Conservation (phyloP, 2,797 vertebrate species). For the Distichodus sexfasciatus region DNA sequence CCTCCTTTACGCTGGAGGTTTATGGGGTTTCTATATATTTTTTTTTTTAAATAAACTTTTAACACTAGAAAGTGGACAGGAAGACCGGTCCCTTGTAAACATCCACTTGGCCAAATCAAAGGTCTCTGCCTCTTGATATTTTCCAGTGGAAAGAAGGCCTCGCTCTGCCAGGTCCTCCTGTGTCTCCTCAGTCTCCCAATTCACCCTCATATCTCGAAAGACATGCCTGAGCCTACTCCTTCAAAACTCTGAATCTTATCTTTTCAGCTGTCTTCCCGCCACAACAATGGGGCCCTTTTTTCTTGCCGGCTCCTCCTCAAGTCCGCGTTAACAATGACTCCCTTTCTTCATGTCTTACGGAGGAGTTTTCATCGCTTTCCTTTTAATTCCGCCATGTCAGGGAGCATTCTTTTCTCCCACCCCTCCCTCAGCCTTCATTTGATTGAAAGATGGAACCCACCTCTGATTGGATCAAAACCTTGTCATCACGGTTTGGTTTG, state of each 20-base stretch:
- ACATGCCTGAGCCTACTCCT: conserved; percentile 53
- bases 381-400: conserved; percentile 48
- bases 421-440: conserved; percentile 24
- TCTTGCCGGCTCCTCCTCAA: conserved; percentile 32
- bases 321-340: conserved; percentile 49
- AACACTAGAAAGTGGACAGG: conserved; percentile 16
- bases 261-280: conserved; percentile 59
- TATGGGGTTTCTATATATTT: conserved; percentile 11
- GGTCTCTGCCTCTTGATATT: conserved; percentile 28
- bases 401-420: conserved; percentile 40
- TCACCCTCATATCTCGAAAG: conserved; percentile 48
- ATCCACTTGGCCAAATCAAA: conserved; percentile 16
- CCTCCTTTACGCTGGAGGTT: not conserved
- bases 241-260: conserved; percentile 60
- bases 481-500: conserved; percentile 4
- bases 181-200: conserved; percentile 29
- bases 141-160: conserved; percentile 39
- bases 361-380: conserved; percentile 45
- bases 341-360: conserved; percentile 46
- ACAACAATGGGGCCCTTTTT: conserved; percentile 56
- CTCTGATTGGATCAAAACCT: conserved; percentile 8
- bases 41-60: conserved; percentile 14
- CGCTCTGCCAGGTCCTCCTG: conserved; percentile 8
- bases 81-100: conserved; percentile 24
- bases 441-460: conserved; percentile 14